A percentile compares a stretch with the other conserved stretches of the same genome.
These are phyloP conservation scores for Clanis bilineata DNA, from an alignment of 2,888 invertebrate genomes.

Conservation along the genomic window DNA sequence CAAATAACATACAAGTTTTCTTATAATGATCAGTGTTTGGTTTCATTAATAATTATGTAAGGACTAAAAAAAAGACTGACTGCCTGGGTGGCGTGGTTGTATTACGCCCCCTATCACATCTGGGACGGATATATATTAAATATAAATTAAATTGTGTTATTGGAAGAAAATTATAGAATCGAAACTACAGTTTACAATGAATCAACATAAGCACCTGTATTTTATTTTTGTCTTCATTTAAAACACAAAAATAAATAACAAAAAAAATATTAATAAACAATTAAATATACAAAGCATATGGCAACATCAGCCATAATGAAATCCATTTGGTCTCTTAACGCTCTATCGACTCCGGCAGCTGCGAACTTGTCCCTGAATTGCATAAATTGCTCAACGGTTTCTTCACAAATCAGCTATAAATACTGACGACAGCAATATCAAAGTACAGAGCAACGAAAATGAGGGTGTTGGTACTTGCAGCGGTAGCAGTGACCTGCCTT, in stretches of 20 bases:
- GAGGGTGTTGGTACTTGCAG: constrained; percentile 58
- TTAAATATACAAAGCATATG: constrained; percentile 24
- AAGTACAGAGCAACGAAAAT: constrained; percentile 60
- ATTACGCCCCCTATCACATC: no score
- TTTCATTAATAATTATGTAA: no score
- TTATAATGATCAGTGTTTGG: no score
- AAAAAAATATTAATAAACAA: constrained; percentile 6
- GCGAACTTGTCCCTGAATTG: constrained; percentile 63
- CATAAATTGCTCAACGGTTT: constrained; percentile 67
- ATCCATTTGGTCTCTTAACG: constrained; percentile 55
- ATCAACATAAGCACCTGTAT: no score
- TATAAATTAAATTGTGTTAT: no score
- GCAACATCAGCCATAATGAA: constrained; percentile 40
- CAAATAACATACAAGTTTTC: no score
- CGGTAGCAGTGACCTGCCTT: constrained; percentile 64
- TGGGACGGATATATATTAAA: no score
- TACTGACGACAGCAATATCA: constrained; percentile 46
- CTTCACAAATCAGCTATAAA: constrained; percentile 71
- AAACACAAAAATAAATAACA: neutral
- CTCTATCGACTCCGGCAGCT: constrained; percentile 46
- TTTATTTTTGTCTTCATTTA: no score
- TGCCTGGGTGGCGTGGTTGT: no score
- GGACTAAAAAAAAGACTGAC: no score
- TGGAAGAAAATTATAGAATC: no score
- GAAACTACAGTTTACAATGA: no score